These are phyloP conservation scores for Alexandromys fortis DNA, from an alignment of 2,113 vertebrate species.

Conservation along the genomic window DNA sequence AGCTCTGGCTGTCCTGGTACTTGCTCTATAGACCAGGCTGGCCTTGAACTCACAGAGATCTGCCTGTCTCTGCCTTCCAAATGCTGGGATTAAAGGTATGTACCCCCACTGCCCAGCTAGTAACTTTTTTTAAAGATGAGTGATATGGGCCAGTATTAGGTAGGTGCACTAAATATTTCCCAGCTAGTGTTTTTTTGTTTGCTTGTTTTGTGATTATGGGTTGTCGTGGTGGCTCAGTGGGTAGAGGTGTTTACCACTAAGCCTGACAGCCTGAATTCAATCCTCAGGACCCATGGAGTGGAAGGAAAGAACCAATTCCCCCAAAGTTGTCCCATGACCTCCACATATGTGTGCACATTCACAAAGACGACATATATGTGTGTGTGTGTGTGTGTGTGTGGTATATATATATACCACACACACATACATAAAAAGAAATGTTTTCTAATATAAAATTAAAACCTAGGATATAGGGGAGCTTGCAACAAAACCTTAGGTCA, in stretches of 20 bases:
- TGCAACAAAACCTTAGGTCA: background rate
- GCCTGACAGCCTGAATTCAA: background rate
- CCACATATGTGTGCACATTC: background rate
- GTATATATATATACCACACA: background rate
- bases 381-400: too few relatives aligned
- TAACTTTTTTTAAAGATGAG: background rate
- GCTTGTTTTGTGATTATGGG: background rate
- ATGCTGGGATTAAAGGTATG: too few relatives aligned
- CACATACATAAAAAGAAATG: background rate
- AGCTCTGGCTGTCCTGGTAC: too few relatives aligned
- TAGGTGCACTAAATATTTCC: background rate
- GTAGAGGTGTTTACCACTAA: background rate
- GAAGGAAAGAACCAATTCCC: background rate
- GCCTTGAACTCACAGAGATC: too few relatives aligned
- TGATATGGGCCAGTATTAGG: background rate
- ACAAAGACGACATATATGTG: too few relatives aligned
- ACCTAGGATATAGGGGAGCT: background rate
- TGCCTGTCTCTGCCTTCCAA: too few relatives aligned
- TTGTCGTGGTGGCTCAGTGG: background rate
- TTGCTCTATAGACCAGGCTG: too few relatives aligned
- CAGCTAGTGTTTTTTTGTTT: too few relatives aligned
- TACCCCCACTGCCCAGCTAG: too few relatives aligned
- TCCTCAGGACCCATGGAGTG: background rate
- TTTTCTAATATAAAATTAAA: background rate
- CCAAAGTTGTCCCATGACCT: background rate